Evolutionary conservation across 2,113 vertebrate species (phyloP).

Genomic region (Myanophis thanlyinensis): DNA sequence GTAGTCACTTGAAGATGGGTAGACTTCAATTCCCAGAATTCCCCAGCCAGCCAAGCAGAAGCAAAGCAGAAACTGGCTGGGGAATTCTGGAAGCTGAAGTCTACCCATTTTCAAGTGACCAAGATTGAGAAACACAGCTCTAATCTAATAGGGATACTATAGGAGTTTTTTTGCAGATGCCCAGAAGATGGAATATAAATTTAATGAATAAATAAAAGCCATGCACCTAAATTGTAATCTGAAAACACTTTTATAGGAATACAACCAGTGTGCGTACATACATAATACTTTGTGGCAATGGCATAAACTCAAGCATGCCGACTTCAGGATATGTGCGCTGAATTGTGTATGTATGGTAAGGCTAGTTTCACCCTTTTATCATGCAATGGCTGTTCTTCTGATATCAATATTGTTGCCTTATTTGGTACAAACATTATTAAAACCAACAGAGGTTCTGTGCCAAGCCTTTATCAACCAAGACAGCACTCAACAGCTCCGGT

Average conservation of each 20-base stretch:
- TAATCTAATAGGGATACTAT: neutral
- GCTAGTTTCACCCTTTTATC: neutral
- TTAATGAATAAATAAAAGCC: neutral
- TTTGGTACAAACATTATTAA: neutral
- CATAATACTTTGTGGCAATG: neutral
- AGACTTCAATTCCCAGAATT: no score
- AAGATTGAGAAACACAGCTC: neutral
- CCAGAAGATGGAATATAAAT: neutral
- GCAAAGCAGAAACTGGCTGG: no score
- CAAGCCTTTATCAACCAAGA: slow-evolving; percentile 6
- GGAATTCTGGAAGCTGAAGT: neutral
- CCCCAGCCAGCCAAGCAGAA: no score
- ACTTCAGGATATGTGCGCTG: neutral
- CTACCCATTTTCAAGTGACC: neutral
- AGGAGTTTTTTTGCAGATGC: neutral
- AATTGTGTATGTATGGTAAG: neutral
- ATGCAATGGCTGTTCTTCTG: neutral
- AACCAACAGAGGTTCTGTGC: neutral
- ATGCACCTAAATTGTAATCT: neutral
- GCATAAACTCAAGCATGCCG: neutral
- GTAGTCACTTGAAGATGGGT: neutral
- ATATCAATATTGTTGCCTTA: neutral
- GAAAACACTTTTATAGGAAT: neutral
- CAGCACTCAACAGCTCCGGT: neutral
- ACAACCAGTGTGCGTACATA: neutral